Evolutionary conservation across 2,888 invertebrate genomes (phyloP).

Genomic region (Laothoe populi): DNA sequence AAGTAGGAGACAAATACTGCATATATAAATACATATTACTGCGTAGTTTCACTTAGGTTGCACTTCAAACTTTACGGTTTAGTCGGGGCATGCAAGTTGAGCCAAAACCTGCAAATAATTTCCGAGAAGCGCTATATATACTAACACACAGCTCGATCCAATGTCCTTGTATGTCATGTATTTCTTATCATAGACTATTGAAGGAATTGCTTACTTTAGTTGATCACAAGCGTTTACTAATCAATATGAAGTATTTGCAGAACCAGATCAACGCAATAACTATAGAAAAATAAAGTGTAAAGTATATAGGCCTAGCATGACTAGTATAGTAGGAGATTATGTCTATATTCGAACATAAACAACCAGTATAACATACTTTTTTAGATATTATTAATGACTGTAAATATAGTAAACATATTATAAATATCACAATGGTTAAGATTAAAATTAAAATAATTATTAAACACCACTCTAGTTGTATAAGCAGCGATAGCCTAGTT

Average conservation of each 20-base stretch:
- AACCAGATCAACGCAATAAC: not conserved
- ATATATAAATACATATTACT: not conserved
- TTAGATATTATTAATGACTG: no score
- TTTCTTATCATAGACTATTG: not conserved
- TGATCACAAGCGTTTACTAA: not conserved
- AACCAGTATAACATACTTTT: no score
- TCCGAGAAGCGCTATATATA: not conserved
- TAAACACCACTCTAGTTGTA: no score
- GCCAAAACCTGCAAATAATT: conserved; percentile 4
- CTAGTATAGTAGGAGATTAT: no score
- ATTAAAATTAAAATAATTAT: no score
- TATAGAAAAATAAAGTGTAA: not conserved
- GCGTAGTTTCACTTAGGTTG: not conserved
- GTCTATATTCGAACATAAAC: no score
- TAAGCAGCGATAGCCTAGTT: no score
- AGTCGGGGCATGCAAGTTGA: not conserved
- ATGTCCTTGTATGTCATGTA: conserved; percentile 1
- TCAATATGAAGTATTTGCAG: no score
- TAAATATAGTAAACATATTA: no score
- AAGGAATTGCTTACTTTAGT: not conserved
- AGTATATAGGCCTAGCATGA: no score
- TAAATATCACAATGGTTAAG: no score
- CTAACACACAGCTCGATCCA: not conserved
- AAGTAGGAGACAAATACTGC: not conserved
- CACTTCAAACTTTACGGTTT: not conserved